Conservation (phyloP, 2,888 invertebrate genomes). For the Archips xylosteana region DNA sequence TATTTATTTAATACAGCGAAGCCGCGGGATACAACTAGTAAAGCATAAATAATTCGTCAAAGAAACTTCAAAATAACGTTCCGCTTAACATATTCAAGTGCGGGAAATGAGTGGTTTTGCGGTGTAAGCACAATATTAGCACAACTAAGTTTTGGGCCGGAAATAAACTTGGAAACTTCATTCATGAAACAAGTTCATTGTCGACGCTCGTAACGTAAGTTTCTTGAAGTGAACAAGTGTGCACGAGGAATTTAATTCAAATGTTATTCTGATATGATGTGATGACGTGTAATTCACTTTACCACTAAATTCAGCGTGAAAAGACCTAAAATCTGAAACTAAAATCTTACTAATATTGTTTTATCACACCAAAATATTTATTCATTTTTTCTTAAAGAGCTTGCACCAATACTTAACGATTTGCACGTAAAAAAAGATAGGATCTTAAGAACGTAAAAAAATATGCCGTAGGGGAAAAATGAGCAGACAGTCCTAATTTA, state of each 20-base stretch:
- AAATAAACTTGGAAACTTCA: slow-evolving; percentile 32
- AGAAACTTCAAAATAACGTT: neutral
- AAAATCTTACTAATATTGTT: too few species aligned
- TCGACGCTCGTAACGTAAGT: slow-evolving; percentile 15
- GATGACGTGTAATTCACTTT: neutral
- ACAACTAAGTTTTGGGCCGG: slow-evolving; percentile 21
- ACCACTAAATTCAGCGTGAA: too few species aligned
- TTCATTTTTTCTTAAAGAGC: too few species aligned
- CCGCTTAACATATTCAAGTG: slow-evolving; percentile 11
- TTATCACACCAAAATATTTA: too few species aligned
- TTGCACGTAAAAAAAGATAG: too few species aligned
- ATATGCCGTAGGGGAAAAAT: too few species aligned
- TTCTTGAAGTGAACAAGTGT: slow-evolving; percentile 1
- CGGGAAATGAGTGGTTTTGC: slow-evolving; percentile 28
- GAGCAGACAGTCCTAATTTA: too few species aligned
- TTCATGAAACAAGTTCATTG: slow-evolving; percentile 30
- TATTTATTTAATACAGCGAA: too few species aligned
- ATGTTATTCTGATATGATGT: neutral
- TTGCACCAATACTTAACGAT: too few species aligned
- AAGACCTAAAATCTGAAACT: too few species aligned
- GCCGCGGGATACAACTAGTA: too few species aligned
- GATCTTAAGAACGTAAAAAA: too few species aligned
- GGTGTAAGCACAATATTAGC: slow-evolving; percentile 36
- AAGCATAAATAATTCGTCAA: slow-evolving; percentile 1
- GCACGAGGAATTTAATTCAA: slow-evolving; percentile 22